Conservation (phyloP, 2,797 vertebrate genomes). For the Eulemur mongoz region DNA sequence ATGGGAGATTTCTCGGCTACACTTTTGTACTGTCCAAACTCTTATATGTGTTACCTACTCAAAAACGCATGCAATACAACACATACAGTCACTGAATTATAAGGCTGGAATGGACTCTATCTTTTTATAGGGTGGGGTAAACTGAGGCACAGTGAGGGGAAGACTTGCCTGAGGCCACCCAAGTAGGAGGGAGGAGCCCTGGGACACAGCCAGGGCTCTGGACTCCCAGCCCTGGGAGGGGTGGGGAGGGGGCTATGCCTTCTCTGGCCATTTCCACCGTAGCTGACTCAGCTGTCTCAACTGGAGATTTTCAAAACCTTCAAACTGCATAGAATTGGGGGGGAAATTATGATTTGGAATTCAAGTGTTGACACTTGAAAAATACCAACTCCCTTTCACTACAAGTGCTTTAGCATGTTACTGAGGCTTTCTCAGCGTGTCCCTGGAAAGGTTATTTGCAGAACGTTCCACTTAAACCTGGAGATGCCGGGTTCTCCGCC, state of each 20-base stretch:
- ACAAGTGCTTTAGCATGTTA: constrained; percentile 66
- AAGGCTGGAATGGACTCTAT: constrained; percentile 1
- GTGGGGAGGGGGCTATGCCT: background rate
- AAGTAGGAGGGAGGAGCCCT: constrained; percentile 20
- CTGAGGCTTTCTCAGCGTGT: constrained; percentile 42
- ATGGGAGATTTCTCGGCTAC: background rate
- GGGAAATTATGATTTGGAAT: constrained; percentile 68
- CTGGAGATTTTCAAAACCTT: constrained; percentile 71
- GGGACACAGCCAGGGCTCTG: background rate
- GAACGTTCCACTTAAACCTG: constrained; percentile 68
- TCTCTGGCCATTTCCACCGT: background rate
- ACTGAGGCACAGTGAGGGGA: background rate
- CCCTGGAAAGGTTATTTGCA: constrained; percentile 74
- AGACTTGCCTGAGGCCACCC: constrained; percentile 51
- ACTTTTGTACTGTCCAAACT: background rate
- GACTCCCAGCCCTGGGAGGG: background rate
- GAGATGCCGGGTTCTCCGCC: constrained; percentile 58
- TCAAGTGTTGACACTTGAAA: constrained; percentile 77
- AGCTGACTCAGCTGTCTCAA: constrained; percentile 71
- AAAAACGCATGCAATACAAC: background rate
- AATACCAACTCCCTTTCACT: constrained; percentile 71
- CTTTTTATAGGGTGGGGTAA: background rate
- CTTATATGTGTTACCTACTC: background rate
- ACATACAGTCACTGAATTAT: background rate
- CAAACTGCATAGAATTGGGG: constrained; percentile 64